Evolutionary conservation across 2,888 invertebrate genomes (phyloP), one percentile per base, ranked within the genome.

Genomic region (Penaeus monodon): DNA sequence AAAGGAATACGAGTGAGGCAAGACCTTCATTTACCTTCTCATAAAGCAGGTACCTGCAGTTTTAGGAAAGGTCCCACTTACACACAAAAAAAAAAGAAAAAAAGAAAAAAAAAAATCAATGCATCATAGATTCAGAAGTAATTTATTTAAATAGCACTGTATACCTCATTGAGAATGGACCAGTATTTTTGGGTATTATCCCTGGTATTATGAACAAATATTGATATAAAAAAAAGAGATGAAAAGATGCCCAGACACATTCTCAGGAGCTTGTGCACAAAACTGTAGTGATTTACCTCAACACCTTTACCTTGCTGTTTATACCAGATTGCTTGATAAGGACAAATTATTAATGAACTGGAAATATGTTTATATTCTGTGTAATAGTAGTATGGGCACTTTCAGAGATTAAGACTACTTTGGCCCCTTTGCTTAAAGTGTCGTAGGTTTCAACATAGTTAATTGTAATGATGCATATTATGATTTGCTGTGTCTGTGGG

Each of bases 221-320:
- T 17, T 57, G 57, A 17, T 20, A 17, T 20, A 57, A 57, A 57
- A 14, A 57, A 57, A 57, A 57, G 17, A 17, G 17, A 57, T 57
- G 57, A 57, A 57, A 57, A 57, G 57, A 57, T 57, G 57, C 57
- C 57, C 73, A 84, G 64, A 49, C 73, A 79, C 73, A 85, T 86
- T 86, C 86, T 86, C 86, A 86, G 83, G 86, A 86, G 83, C 74
- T 44, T 74, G 73, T 86, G 86, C 86, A 86, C 86, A 86, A 86
- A 86, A 57, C 57, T 79, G 63, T 79, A 66, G n/a, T 57, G 14
- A 57, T 57, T 57, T 57, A 57, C 57, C 57, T 57, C 57, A 57
- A 57, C 57, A 57, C 57, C 57, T 57, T 57, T 57, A 57, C 57
- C 57, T 57, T 57, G 57, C 57, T 57, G 57, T 57, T 57, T 17